Evolutionary conservation across 2,113 vertebrate species (phyloP).

Genomic region (Halcyon senegalensis): DNA sequence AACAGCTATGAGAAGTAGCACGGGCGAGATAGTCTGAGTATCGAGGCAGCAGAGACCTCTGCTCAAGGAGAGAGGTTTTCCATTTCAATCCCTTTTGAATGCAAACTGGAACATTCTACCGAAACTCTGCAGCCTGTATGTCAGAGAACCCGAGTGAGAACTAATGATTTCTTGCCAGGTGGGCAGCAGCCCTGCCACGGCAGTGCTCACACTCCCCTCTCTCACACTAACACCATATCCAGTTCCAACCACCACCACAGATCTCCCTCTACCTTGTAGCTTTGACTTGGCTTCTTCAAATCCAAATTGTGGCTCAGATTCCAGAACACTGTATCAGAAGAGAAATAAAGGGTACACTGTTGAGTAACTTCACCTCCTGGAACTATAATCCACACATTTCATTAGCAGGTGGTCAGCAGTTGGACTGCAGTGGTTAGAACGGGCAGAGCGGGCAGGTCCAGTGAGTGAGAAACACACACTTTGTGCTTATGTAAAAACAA

Average conservation of each 20-base stretch:
- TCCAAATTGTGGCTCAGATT: slow-evolving; percentile 93
- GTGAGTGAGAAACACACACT: neutral
- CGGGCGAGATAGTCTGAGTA: neutral
- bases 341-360: neutral
- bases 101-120: neutral
- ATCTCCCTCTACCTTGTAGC: slow-evolving; percentile 85
- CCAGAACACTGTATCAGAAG: slow-evolving; percentile 83
- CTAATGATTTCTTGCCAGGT: accelerated
- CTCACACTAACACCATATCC: neutral
- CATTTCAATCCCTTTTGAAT: neutral
- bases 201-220: neutral
- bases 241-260: neutral
- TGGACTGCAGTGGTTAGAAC: neutral
- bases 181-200: neutral
- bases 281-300: slow-evolving; percentile 95
- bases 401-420: neutral
- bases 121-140: neutral
- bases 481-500: neutral
- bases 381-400: accelerated
- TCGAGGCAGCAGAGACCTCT: neutral
- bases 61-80: neutral
- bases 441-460: neutral
- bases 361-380: neutral
- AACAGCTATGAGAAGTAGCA: neutral
- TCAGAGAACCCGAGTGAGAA: too few species aligned